Evolutionary conservation across 2,113 vertebrate genomes (phyloP).

Genomic region (Brienomyrus longianalis): DNA sequence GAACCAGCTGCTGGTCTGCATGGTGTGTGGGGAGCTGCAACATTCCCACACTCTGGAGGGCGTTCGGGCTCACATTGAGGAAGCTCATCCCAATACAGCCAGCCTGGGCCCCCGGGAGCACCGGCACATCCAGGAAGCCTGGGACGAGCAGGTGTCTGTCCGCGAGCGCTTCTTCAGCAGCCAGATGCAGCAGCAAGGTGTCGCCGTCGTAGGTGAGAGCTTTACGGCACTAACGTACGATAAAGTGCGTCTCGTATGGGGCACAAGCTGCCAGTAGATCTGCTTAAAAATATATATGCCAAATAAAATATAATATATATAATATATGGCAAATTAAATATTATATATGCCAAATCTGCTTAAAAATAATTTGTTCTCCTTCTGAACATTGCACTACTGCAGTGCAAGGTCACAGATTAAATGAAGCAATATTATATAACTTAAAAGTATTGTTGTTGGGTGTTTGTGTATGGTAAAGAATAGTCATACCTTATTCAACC

Average conservation of each 20-base stretch:
- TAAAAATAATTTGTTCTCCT: neutral
- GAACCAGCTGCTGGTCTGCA: slow-evolving; percentile 72
- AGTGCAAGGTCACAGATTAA: neutral
- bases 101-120: slow-evolving; percentile 57
- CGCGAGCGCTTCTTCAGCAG: slow-evolving; percentile 61
- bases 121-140: slow-evolving; percentile 66
- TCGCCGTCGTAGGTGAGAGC: slow-evolving; percentile 36
- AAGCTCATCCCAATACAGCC: slow-evolving; percentile 71
- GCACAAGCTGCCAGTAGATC: neutral
- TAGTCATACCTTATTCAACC: neutral
- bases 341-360: neutral
- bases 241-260: neutral
- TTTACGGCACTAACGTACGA: neutral
- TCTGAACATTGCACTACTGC: neutral
- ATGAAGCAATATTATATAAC: neutral
- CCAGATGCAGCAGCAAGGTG: slow-evolving; percentile 56
- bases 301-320: too few relatives aligned
- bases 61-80: slow-evolving; percentile 65
- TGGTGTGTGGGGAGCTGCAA: slow-evolving; percentile 77
- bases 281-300: neutral
- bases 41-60: slow-evolving; percentile 58
- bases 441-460: neutral
- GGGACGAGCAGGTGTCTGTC: slow-evolving; percentile 71
- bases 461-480: neutral
- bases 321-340: too few relatives aligned